These are phyloP conservation scores for Heliconius erato DNA, from an alignment of 2,888 invertebrate species.

Conservation along the genomic window DNA sequence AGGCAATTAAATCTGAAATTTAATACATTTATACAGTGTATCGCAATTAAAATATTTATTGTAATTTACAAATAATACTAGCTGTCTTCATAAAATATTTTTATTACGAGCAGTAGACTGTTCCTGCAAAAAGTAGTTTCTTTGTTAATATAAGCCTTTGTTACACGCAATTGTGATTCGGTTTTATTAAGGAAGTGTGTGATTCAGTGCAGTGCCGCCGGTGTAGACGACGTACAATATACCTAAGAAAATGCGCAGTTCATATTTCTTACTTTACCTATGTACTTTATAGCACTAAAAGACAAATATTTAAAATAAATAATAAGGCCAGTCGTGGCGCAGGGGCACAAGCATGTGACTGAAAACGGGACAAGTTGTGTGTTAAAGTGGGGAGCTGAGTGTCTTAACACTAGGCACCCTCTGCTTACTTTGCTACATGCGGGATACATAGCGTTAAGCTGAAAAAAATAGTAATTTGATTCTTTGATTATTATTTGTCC, in stretches of 20 bases:
- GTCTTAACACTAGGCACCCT: too few species aligned
- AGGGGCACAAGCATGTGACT: too few species aligned
- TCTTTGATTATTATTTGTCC: too few species aligned
- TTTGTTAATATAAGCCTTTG: constrained; percentile 33
- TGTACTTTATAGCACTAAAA: background rate
- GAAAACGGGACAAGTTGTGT: too few species aligned
- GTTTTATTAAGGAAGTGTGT: constrained; percentile 38
- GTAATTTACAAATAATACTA: background rate
- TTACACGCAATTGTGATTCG: constrained; percentile 10
- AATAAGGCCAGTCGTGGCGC: too few species aligned
- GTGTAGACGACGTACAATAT: background rate
- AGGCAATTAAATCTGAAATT: background rate
- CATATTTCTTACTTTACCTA: background rate
- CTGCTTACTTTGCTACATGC: too few species aligned
- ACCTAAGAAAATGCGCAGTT: constrained; percentile 23
- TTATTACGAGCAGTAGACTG: background rate
- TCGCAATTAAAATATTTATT: background rate
- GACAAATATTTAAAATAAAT: background rate
- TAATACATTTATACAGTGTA: too few species aligned
- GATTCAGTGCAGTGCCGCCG: constrained; percentile 25
- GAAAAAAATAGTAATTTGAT: too few species aligned
- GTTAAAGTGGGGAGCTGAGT: too few species aligned
- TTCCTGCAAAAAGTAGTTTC: constrained; percentile 19
- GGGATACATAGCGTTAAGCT: too few species aligned
- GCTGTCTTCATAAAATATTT: constrained; percentile 17